Evolutionary conservation across 2,888 invertebrate species (phyloP).

Genomic region (Flabesymbios commensalis): DNA sequence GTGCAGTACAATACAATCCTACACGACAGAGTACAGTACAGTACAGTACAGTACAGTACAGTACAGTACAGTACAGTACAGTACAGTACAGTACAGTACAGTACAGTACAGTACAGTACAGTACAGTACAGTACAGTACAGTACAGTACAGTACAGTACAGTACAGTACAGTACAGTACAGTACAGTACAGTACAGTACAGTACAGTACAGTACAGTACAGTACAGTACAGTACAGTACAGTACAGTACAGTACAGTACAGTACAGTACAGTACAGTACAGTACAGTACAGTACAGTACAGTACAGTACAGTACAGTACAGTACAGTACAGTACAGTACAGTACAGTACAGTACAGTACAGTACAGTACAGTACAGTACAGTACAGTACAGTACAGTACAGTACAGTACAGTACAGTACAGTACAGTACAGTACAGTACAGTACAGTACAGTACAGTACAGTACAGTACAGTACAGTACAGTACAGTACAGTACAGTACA

Average conservation of each 20-base stretch:
- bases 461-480: slow-evolving; percentile 1
- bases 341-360: not conserved
- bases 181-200: slow-evolving; percentile 3
- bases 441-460: not conserved
- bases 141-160: slow-evolving; percentile 9
- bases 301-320: not conserved
- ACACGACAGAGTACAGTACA: not conserved
- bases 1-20: not conserved
- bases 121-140: slow-evolving; percentile 6
- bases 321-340: not conserved
- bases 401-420: not conserved
- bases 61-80: not conserved
- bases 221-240: slow-evolving; percentile 10
- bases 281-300: not conserved
- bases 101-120: not conserved
- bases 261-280: not conserved
- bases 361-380: not conserved
- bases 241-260: not conserved
- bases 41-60: not conserved
- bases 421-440: not conserved
- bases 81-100: not conserved
- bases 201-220: slow-evolving; percentile 10
- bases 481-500: slow-evolving; percentile 1
- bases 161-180: slow-evolving; percentile 6
- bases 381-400: not conserved